Base-by-base conservation (phyloP, 1,140 invertebrate genomes). In the Dryas iulia region DNA sequence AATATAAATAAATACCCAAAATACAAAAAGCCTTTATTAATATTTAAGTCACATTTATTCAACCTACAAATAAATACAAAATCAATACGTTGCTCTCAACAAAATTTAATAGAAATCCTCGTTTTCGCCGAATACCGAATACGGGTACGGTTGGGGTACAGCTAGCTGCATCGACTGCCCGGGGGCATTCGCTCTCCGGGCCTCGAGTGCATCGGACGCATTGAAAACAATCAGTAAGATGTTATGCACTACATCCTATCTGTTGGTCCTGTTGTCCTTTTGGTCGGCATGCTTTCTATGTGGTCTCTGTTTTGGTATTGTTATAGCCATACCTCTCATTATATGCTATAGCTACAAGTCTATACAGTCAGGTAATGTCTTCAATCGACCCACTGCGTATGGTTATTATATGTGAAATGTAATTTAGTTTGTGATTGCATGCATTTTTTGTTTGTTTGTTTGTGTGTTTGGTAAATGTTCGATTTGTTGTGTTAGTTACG, bases 131-230 rank as follows among this genome's bases (percentile, higher is more conserved):
- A 6, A n/a, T n/a, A n/a, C n/a, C n/a, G n/a, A n/a, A n/a, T n/a
- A n/a, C n/a, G n/a, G n/a, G n/a, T n/a, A n/a, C n/a, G n/a, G 39
- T 18, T 2, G 14, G 21, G n/a, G 23, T 57, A 53, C 21, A 39
- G 39, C 39, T 18, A 10, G 62, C 54, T 65, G 62, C 53, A 47
- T 65, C 31, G 62, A 65, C 62, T 35, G 23, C 62, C 62, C 62
- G 24, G 54, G 58, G 21, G 7, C 62, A 58, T 39, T 65, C 30
- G 8, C 53, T 65, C 53, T n/a, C 30, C 10, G 12, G 14, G n/a
- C 54, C 57, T 26, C 30, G 54, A 24, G 53, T 25, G 62, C 23
- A 14, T 12, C 62, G 54, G 47, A 57, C 54, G 53, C 14, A 3
- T 64, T 26, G 8, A 14, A 47, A 47, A 47, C 39, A 8, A n/a